Percentiles rank a stretch among this genome's conserved stretches.
Evolutionary conservation across 2,888 invertebrate genomes (phyloP).

Genomic region (Mycalesis mineus): DNA sequence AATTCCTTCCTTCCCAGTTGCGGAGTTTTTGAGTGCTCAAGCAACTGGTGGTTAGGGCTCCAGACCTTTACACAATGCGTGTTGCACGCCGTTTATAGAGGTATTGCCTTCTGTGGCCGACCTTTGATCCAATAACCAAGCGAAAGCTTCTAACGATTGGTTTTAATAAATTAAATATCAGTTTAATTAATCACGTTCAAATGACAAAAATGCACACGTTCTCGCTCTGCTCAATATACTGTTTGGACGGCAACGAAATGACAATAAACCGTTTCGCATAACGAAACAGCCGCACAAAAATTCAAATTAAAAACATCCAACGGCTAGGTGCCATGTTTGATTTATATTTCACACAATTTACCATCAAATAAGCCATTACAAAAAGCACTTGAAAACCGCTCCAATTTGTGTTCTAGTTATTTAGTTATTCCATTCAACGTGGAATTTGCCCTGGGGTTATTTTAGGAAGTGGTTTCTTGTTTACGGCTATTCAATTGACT

Average conservation of each 20-base stretch:
- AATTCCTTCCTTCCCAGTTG: no score
- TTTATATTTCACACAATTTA: constrained; percentile 8
- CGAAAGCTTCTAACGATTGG: no score
- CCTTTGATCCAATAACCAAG: no score
- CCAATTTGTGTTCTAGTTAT: constrained; percentile 12
- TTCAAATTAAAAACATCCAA: background rate
- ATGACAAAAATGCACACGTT: no score
- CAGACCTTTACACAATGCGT: no score
- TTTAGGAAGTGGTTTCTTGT: constrained; percentile 21
- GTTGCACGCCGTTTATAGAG: no score
- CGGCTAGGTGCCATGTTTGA: background rate
- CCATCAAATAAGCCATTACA: constrained; percentile 9
- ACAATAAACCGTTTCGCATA: background rate
- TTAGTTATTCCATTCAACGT: constrained; percentile 16
- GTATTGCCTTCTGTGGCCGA: no score
- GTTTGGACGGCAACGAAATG: background rate
- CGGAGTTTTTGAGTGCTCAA: no score
- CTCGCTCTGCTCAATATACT: no score
- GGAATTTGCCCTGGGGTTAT: constrained; percentile 21
- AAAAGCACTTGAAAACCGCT: constrained; percentile 11
- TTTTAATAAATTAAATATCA: no score
- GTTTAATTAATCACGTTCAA: no score
- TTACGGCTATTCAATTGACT: constrained; percentile 28
- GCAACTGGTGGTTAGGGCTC: no score
- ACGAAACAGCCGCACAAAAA: background rate